Conservation (phyloP, 2,888 invertebrate species). For the Griposia aprilina region DNA sequence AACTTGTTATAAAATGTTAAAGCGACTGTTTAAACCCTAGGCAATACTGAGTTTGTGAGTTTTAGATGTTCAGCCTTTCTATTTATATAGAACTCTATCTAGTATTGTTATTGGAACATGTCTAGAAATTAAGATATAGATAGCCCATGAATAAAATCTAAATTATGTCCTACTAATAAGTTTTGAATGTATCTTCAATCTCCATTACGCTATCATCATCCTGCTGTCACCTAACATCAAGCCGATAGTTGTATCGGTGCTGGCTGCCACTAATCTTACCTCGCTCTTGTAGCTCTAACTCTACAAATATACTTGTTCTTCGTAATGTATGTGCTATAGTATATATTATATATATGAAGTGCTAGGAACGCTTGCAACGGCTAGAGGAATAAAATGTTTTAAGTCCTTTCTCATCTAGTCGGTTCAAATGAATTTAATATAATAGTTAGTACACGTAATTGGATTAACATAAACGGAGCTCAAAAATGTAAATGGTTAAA, state of each 20-base stretch:
- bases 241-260: slow-evolving; percentile 61
- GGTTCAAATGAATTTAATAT: slow-evolving; percentile 44
- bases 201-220: slow-evolving; percentile 10
- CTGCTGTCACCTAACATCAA: slow-evolving; percentile 41
- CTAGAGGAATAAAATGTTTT: slow-evolving; percentile 27
- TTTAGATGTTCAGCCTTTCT: slow-evolving; percentile 33
- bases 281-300: slow-evolving; percentile 34
- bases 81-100: slow-evolving; percentile 24
- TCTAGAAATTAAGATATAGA: slow-evolving; percentile 30
- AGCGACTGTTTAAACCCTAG: slow-evolving; percentile 29
- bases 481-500: slow-evolving; percentile 60
- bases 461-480: slow-evolving; percentile 54
- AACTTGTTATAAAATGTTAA: slow-evolving; percentile 41
- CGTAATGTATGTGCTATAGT: slow-evolving; percentile 57
- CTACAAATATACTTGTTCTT: slow-evolving; percentile 47
- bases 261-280: slow-evolving; percentile 71
- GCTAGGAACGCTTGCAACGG: slow-evolving; percentile 65
- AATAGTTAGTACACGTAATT: slow-evolving; percentile 42
- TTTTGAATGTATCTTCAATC: slow-evolving; percentile 31
- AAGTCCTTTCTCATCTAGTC: slow-evolving; percentile 58
- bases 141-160: slow-evolving; percentile 37
- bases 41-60: slow-evolving; percentile 27
- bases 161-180: slow-evolving; percentile 43
- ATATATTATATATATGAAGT: slow-evolving; percentile 57
- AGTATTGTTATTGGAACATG: slow-evolving; percentile 8